Percentiles rank a stretch among this genome's conserved stretches.
These are phyloP conservation scores for Clarias macrocephalus DNA, from an alignment of 2,113 vertebrate genomes.

Conservation along the genomic window DNA sequence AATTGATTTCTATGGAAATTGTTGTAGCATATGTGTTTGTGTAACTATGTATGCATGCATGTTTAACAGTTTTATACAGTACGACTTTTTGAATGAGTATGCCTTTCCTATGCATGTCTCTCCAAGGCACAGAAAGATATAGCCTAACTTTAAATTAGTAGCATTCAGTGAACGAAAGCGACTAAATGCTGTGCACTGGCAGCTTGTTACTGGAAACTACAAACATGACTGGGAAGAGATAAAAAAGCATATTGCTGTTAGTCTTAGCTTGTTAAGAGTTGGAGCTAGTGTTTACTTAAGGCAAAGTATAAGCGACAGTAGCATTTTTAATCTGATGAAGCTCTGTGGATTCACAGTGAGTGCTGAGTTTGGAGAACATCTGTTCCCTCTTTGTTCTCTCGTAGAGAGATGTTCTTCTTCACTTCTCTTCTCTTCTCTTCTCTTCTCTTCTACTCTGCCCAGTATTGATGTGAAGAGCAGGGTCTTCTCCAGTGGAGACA, in stretches of 20 bases:
- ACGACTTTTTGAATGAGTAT: neutral
- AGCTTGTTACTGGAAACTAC: slow-evolving; percentile 53
- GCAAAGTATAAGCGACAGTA: slow-evolving; percentile 50
- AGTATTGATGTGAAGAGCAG: slow-evolving; percentile 52
- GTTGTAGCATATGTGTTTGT: neutral
- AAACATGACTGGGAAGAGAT: slow-evolving; percentile 30
- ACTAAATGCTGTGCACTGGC: slow-evolving; percentile 39
- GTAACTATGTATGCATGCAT: neutral
- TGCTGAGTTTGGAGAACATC: slow-evolving; percentile 57
- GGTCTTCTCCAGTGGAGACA: slow-evolving; percentile 57
- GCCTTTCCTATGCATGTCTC: neutral
- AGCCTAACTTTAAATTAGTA: slow-evolving; percentile 45
- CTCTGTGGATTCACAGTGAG: slow-evolving; percentile 47
- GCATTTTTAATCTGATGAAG: slow-evolving; percentile 57
- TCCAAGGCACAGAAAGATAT: slow-evolving; percentile 14
- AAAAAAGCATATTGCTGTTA: slow-evolving; percentile 28
- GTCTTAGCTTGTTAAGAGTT: slow-evolving; percentile 52
- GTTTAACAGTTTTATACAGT: neutral
- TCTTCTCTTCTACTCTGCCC: slow-evolving; percentile 23
- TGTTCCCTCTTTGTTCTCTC: slow-evolving; percentile 58
- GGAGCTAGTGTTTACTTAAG: slow-evolving; percentile 52
- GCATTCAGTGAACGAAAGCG: neutral
- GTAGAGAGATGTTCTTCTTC: slow-evolving; percentile 35
- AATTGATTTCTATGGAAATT: neutral
- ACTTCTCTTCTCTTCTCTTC: neutral